phyloP scores from a whole-genome alignment of 2,797 vertebrate genomes.

The Pristis pectinata region DNA sequence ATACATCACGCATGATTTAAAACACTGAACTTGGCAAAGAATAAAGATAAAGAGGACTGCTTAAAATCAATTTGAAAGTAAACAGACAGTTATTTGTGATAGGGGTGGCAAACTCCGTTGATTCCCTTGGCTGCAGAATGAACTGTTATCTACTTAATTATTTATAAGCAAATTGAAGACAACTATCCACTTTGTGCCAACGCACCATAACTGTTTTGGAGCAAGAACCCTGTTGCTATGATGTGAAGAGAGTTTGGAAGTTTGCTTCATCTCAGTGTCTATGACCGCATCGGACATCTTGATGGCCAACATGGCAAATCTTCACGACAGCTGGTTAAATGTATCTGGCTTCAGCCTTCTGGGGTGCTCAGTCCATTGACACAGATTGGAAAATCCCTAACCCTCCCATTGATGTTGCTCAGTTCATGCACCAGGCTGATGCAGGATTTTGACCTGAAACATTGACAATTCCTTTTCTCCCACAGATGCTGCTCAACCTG shows the following conservation, averaged over 20 bases:
- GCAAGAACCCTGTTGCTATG: no score
- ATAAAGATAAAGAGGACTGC: neutral
- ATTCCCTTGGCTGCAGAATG: neutral
- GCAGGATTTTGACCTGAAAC: no score
- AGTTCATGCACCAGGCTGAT: no score
- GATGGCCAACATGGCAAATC: neutral
- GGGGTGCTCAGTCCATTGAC: neutral
- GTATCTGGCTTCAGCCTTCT: neutral
- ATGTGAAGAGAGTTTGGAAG: neutral
- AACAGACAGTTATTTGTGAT: neutral
- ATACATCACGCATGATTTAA: neutral
- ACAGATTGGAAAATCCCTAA: neutral
- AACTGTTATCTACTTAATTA: neutral
- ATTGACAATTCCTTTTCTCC: no score
- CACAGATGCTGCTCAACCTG: no score
- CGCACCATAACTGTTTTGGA: neutral
- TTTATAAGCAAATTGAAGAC: neutral
- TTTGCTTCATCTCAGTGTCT: neutral
- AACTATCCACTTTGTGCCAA: neutral
- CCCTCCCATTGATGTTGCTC: neutral
- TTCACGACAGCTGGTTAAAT: neutral
- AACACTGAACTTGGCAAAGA: conserved; percentile 25
- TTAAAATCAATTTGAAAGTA: conserved; percentile 20
- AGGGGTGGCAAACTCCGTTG: neutral
- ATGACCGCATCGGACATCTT: neutral